Conservation (phyloP, 1,140 invertebrate species). For the Heliconius congener region DNA sequence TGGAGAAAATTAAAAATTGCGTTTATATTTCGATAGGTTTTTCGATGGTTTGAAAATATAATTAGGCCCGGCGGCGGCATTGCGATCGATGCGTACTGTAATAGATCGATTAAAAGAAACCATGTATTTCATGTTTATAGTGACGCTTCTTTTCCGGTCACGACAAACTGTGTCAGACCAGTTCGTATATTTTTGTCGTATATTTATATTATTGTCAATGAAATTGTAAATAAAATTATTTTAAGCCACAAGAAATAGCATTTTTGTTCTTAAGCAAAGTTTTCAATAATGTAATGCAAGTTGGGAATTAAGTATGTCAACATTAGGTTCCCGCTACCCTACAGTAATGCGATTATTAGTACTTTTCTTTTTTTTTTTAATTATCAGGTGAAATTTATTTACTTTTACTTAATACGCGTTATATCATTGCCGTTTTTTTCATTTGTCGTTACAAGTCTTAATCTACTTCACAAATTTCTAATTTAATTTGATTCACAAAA, state of each 20-base stretch:
- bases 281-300: not conserved
- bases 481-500: not conserved
- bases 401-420: not conserved
- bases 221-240: constrained; percentile 5
- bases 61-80: too few relatives aligned
- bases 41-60: too few relatives aligned
- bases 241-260: not conserved
- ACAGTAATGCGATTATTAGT: not conserved
- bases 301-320: too few relatives aligned
- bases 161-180: too few relatives aligned
- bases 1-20: too few relatives aligned
- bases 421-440: not conserved
- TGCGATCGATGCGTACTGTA: too few relatives aligned
- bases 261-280: not conserved
- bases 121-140: too few relatives aligned
- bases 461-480: not conserved
- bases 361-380: not conserved
- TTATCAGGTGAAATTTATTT: not conserved
- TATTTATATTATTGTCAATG: not conserved
- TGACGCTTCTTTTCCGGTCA: too few relatives aligned
- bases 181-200: not conserved
- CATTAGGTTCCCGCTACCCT: too few relatives aligned
- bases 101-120: too few relatives aligned
- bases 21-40: too few relatives aligned
- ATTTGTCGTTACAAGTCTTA: not conserved